Percentiles rank a stretch among this genome's conserved stretches.
phyloP scores from a whole-genome alignment of 2,113 vertebrate genomes.

The Psettodes erumei region DNA sequence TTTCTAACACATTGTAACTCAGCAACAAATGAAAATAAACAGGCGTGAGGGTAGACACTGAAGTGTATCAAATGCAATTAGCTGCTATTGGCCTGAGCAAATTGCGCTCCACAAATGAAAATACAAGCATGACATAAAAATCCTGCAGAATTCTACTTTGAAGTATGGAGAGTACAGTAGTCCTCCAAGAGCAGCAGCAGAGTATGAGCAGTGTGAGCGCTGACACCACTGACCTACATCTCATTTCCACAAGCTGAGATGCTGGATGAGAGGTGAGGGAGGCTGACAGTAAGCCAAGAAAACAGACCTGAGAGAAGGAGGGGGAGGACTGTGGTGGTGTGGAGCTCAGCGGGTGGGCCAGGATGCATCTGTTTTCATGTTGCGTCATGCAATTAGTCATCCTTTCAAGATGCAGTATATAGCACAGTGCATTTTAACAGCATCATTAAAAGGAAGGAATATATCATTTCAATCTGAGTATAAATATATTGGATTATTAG shows the following conservation, averaged over 20 bases:
- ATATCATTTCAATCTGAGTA: too few species aligned
- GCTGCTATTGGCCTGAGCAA: neutral
- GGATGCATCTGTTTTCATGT: neutral
- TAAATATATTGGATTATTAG: too few species aligned
- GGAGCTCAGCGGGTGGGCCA: neutral
- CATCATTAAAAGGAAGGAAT: neutral
- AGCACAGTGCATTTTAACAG: neutral
- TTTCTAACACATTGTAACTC: neutral
- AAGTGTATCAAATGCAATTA: conserved; percentile 15
- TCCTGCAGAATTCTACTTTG: conserved; percentile 35
- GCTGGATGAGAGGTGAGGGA: conserved; percentile 23
- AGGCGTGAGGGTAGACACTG: neutral
- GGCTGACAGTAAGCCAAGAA: conserved; percentile 23
- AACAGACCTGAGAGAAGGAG: conserved; percentile 1
- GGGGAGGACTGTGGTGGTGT: neutral
- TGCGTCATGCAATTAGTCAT: neutral
- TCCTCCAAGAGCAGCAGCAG: conserved; percentile 37
- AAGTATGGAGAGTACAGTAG: conserved; percentile 9
- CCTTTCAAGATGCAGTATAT: neutral
- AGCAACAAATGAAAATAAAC: neutral
- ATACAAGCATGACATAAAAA: conserved; percentile 21
- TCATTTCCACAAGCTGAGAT: conserved; percentile 16
- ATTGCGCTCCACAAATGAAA: neutral
- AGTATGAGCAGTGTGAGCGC: conserved; percentile 2
- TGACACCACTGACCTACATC: conserved; percentile 71